phyloP scores from a whole-genome alignment of 2,113 vertebrate species.

The Nansenia antarctica region DNA sequence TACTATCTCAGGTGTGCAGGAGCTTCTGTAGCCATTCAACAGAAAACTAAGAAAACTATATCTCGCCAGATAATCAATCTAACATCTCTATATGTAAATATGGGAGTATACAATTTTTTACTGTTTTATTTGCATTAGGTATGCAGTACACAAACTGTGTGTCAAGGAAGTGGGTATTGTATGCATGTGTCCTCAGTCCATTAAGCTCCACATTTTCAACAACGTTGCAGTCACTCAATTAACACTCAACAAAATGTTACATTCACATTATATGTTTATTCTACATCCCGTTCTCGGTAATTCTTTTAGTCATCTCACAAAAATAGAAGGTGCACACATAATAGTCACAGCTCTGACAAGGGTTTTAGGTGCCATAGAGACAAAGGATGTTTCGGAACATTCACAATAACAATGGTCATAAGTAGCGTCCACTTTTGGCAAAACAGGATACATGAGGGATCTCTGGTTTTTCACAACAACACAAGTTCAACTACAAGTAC shows the following conservation, averaged over 20 bases:
- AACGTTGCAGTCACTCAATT: slow-evolving; percentile 16
- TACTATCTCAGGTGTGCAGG: too few relatives aligned
- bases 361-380: slow-evolving; percentile 60
- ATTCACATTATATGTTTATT: slow-evolving; percentile 82
- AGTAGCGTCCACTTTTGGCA: slow-evolving; percentile 49
- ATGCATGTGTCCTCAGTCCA: too few relatives aligned
- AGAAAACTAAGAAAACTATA: too few relatives aligned
- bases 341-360: slow-evolving; percentile 58
- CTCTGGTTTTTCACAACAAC: slow-evolving; percentile 52
- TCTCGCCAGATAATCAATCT: too few relatives aligned
- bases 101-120: too few relatives aligned
- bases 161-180: too few relatives aligned
- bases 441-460: slow-evolving; percentile 47
- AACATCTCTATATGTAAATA: too few relatives aligned
- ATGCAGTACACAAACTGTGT: too few relatives aligned
- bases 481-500: slow-evolving; percentile 52
- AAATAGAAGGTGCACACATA: slow-evolving; percentile 75
- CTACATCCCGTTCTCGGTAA: slow-evolving; percentile 64
- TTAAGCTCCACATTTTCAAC: neutral
- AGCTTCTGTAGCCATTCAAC: too few relatives aligned
- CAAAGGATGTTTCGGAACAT: slow-evolving; percentile 62
- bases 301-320: slow-evolving; percentile 74
- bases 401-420: slow-evolving; percentile 43
- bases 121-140: too few relatives aligned
- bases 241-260: slow-evolving; percentile 52